Evolutionary conservation across 2,888 invertebrate genomes (phyloP).

Genomic region (Cephus spinipes): DNA sequence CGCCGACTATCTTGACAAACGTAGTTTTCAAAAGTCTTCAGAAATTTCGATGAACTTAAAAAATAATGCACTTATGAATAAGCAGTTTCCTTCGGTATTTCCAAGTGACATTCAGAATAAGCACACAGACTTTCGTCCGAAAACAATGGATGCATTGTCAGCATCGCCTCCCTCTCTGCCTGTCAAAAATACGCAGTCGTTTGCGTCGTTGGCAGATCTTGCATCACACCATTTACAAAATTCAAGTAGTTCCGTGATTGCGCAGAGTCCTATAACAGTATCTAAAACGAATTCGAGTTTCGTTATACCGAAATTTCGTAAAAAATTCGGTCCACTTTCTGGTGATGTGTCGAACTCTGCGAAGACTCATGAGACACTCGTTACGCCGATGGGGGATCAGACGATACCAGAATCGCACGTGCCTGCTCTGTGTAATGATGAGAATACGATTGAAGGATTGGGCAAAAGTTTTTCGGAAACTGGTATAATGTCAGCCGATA

Average conservation of each 20-base stretch:
- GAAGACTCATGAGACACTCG: background rate
- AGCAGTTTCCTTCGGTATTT: background rate
- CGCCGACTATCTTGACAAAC: no score
- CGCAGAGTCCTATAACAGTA: conserved; percentile 5
- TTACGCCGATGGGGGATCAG: background rate
- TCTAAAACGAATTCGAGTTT: conserved; percentile 34
- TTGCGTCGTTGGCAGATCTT: conserved; percentile 53
- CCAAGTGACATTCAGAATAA: background rate
- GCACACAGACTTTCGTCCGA: no score
- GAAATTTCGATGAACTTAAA: no score
- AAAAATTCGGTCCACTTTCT: background rate
- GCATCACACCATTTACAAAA: conserved; percentile 56
- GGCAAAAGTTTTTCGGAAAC: background rate
- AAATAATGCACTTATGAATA: no score
- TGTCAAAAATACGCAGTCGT: conserved; percentile 29
- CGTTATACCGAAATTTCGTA: conserved; percentile 43
- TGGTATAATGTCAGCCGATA: background rate
- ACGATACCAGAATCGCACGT: background rate
- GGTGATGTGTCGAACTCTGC: background rate
- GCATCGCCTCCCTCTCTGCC: background rate
- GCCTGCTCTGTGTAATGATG: background rate
- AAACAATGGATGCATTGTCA: background rate
- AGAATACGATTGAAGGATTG: background rate
- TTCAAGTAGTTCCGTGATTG: conserved; percentile 28
- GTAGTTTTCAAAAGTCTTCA: no score